A percentile compares a stretch with the other conserved stretches of the same genome.
phyloP scores from a whole-genome alignment of 2,113 vertebrate genomes.

The Cyprichromis sp. region DNA sequence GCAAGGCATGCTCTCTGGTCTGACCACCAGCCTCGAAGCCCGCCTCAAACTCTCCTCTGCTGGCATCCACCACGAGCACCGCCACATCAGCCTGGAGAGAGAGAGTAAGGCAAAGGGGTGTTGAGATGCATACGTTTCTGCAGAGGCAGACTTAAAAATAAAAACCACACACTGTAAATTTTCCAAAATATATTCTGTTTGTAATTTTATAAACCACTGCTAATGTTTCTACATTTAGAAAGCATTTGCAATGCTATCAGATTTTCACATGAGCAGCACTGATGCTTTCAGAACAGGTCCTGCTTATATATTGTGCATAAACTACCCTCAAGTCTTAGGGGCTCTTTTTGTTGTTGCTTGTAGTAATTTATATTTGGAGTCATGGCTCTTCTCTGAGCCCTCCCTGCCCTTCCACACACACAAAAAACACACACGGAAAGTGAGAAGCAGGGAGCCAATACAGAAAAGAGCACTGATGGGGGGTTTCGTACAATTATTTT shows the following conservation, averaged over 20 bases:
- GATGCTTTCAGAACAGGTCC: neutral
- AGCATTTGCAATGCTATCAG: neutral
- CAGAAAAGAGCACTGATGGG: neutral
- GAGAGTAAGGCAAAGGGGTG: neutral
- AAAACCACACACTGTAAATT: neutral
- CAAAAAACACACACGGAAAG: neutral
- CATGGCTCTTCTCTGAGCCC: neutral
- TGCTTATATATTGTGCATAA: neutral
- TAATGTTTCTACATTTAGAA: neutral
- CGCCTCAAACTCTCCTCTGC: constrained; percentile 95
- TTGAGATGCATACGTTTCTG: neutral
- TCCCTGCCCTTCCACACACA: neutral
- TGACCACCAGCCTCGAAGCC: constrained; percentile 96
- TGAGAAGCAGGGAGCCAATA: neutral
- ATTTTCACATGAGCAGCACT: neutral
- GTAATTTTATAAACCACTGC: neutral
- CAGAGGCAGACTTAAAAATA: neutral
- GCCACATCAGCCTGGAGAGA: constrained; percentile 88
- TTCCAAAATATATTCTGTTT: neutral
- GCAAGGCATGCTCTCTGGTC: constrained; percentile 90
- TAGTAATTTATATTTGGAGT: accelerated
- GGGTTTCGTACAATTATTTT: neutral
- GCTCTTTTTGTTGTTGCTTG: neutral
- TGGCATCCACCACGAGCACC: constrained; percentile 91
- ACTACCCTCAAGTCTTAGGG: neutral